phyloP scores from a whole-genome alignment of 2,888 invertebrate genomes.

The Poecilobothrus nobilitatus region DNA sequence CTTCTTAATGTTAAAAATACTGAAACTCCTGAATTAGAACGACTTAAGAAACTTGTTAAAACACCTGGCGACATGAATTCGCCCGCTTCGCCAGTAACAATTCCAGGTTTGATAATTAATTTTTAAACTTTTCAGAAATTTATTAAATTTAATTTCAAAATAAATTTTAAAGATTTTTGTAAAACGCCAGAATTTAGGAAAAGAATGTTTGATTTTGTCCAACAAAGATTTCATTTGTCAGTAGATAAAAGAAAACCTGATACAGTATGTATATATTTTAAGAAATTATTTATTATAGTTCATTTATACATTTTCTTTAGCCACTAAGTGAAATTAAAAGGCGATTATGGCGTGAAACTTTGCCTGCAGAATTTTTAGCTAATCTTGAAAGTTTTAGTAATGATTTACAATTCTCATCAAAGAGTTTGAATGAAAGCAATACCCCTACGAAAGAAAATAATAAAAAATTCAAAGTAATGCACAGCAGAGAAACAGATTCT shows the following conservation, averaged over 20 bases:
- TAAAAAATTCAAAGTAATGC: too few species aligned
- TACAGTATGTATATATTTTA: conserved; percentile 22
- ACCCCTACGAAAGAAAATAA: background rate
- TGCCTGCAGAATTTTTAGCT: conserved; percentile 7
- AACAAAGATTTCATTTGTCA: conserved; percentile 39
- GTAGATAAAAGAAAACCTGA: conserved; percentile 35
- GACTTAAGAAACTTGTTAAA: conserved; percentile 36
- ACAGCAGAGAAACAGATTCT: background rate
- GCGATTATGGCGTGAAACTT: conserved; percentile 9
- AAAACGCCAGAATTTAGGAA: conserved; percentile 39
- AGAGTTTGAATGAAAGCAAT: conserved; percentile 26
- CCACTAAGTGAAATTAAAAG: conserved; percentile 21
- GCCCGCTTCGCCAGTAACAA: background rate
- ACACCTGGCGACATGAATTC: conserved; percentile 32
- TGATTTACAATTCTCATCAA: background rate
- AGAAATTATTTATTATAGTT: background rate
- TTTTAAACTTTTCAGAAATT: background rate
- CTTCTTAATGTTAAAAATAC: conserved; percentile 38
- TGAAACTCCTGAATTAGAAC: conserved; percentile 38
- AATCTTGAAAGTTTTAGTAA: background rate
- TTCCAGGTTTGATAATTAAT: background rate
- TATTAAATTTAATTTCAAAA: conserved; percentile 23
- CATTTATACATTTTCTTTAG: conserved; percentile 12
- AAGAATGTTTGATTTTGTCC: conserved; percentile 40
- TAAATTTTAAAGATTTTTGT: conserved; percentile 38